phyloP scores from a whole-genome alignment of 2,797 vertebrate genomes.

The Acipenser ruthenus region DNA sequence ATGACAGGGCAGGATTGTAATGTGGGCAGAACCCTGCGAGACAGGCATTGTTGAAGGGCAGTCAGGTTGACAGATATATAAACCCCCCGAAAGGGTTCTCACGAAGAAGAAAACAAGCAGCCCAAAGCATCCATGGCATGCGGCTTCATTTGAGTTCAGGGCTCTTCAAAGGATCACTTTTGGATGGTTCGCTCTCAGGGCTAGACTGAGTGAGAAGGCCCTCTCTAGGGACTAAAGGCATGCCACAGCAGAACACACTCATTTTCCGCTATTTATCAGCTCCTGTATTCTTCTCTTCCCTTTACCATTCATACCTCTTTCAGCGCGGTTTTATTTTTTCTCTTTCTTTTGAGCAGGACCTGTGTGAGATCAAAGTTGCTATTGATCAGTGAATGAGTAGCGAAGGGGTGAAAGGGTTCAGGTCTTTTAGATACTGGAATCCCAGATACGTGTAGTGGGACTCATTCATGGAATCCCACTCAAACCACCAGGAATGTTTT shows the following conservation, averaged over 20 bases:
- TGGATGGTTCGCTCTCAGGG: conserved; percentile 50
- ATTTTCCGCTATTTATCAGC: conserved; percentile 60
- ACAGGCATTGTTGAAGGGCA: conserved; percentile 20
- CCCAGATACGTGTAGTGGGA: conserved; percentile 42
- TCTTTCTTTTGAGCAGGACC: conserved; percentile 34
- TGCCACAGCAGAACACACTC: conserved; percentile 53
- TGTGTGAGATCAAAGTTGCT: conserved; percentile 57
- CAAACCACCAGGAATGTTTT: conserved; percentile 1
- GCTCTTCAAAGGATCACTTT: conserved; percentile 58
- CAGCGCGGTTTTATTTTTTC: conserved; percentile 38
- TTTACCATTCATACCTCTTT: conserved; percentile 51
- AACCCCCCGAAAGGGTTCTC: conserved; percentile 21
- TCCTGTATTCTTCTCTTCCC: conserved; percentile 51
- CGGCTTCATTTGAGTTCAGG: conserved; percentile 46
- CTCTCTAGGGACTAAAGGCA: conserved; percentile 67
- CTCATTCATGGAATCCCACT: conserved; percentile 26
- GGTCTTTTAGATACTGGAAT: conserved; percentile 37
- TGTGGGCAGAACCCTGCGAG: conserved; percentile 23
- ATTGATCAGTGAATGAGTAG: conserved; percentile 32
- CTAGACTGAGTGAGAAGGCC: conserved; percentile 45
- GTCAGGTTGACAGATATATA: conserved; percentile 21
- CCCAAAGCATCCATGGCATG: conserved; percentile 54
- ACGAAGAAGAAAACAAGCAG: conserved; percentile 26
- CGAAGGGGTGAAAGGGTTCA: conserved; percentile 41
- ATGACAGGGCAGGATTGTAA: conserved; percentile 18